Conservation (phyloP, 1,140 invertebrate genomes). For the Caerostris extrusa region DNA sequence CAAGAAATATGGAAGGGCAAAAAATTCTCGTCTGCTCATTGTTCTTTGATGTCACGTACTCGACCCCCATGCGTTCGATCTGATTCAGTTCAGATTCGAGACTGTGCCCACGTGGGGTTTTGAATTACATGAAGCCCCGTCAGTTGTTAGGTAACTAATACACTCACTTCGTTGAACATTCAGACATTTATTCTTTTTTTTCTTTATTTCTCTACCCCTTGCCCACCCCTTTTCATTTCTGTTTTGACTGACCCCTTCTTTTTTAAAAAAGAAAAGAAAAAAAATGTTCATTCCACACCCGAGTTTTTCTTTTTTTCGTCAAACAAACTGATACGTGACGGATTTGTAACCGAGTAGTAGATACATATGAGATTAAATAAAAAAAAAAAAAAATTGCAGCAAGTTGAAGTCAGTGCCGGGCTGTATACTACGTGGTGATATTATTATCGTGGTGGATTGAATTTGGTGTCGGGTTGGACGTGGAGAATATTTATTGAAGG, state of each 20-base stretch:
- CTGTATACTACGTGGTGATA: conserved; percentile 15
- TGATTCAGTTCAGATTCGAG: conserved; percentile 73
- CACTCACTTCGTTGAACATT: conserved; percentile 73
- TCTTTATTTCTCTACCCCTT: conserved; percentile 39
- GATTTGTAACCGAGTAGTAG: conserved; percentile 36
- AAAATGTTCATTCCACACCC: not conserved
- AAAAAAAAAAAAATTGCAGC: conserved; percentile 37
- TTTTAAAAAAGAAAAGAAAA: too few species aligned
- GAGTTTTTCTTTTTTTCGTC: conserved; percentile 46
- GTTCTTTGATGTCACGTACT: conserved; percentile 27
- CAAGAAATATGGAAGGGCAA: conserved; percentile 37
- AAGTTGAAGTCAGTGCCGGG: not conserved
- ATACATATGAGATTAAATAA: conserved; percentile 68
- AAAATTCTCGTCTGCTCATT: conserved; percentile 54
- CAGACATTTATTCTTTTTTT: conserved; percentile 40
- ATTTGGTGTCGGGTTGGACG: conserved; percentile 44
- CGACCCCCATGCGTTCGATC: conserved; percentile 55
- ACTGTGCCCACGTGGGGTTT: conserved; percentile 52
- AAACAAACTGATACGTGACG: conserved; percentile 67
- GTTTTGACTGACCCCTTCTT: conserved; percentile 57
- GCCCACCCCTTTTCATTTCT: conserved; percentile 63
- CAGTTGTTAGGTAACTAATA: conserved; percentile 76
- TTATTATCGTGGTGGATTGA: conserved; percentile 67
- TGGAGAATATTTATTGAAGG: conserved; percentile 22
- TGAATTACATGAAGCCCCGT: conserved; percentile 72